Percentiles rank a stretch among this genome's conserved stretches.
Evolutionary conservation across 2,113 vertebrate species (phyloP).

Genomic region (Hypomesus transpacificus): DNA sequence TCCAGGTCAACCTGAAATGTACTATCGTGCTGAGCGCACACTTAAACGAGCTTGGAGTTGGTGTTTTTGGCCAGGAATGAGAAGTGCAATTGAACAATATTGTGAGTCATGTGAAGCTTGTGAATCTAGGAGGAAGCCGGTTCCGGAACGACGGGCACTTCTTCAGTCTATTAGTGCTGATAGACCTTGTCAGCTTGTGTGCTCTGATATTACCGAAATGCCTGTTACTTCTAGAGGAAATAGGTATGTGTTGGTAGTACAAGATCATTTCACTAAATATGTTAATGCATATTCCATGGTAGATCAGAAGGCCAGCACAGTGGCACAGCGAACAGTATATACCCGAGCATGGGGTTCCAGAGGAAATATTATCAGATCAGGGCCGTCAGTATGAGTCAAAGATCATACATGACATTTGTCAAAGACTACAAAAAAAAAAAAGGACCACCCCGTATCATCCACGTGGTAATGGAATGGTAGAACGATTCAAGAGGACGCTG

Average conservation of each 20-base stretch:
- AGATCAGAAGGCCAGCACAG: conserved; percentile 16
- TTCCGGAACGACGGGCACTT: background rate
- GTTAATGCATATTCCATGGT: conserved; percentile 11
- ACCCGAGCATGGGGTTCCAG: conserved; percentile 4
- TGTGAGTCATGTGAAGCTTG: background rate
- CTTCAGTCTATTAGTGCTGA: background rate
- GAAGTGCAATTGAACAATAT: no score
- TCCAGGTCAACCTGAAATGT: no score
- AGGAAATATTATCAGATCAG: conserved; percentile 20
- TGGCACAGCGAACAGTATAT: conserved; percentile 13
- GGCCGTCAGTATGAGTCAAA: conserved; percentile 12
- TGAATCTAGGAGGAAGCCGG: background rate
- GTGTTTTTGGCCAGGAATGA: no score
- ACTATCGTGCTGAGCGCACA: no score
- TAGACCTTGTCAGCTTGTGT: conserved; percentile 3
- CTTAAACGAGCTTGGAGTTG: no score
- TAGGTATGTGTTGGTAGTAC: conserved; percentile 8
- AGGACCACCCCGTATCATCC: no score
- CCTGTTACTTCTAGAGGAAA: background rate
- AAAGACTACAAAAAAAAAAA: conserved; percentile 16
- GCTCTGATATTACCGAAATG: background rate
- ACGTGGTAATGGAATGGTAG: conserved; percentile 17
- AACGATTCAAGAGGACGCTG: conserved; percentile 4
- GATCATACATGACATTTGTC: conserved; percentile 15
- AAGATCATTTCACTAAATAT: conserved; percentile 21